Base-by-base conservation (phyloP, 2,888 invertebrate genomes). In the Coleophora flavipennella region DNA sequence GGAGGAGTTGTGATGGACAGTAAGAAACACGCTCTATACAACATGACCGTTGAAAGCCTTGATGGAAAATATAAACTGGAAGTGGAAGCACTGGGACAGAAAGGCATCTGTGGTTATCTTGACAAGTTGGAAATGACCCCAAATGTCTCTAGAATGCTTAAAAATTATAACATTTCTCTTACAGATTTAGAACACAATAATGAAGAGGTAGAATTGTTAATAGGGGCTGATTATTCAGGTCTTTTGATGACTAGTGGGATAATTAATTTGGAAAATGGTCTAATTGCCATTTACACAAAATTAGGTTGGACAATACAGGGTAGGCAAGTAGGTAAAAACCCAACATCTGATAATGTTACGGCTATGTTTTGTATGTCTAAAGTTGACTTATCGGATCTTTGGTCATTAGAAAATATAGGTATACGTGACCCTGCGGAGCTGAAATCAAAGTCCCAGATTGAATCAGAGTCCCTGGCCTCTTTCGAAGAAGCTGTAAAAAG, bases 221-320 rank as follows among this genome's bases (percentile, higher is more conserved):
- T 43, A 14, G 38, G 39, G 2, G 33, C 38, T 9, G 43, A 43
- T 33, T 36, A 26, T 27, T 9, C 31, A 3, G 40, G 40, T 13
- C 12, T 29, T 8, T 20, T 40, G 14, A 2, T 43, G 2, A 40
- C 40, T 13, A 20, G 14, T 3, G 9, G 1, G 11, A 9, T 31
- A 3, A 14, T 36, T 14, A n/a, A 33, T 4, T 1, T 42, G 4
- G 12, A 36, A 13, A 36, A 33, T 31, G 26, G 31, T 6, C 20
- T 42, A 12, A 3, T 10, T 1, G 42, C 39, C 2, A 36, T 39
- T 9, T 14, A 42, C 8, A 42, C 39, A 2, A 38, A 33, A 10
- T 4, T 42, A 3, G 42, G 42, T 6, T 35, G 20, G 20, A 20
- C 20, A 4, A 20, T 20, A 4, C 20, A 20, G 20, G 36, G 42